These are phyloP conservation scores for Sinelater perroti DNA, from an alignment of 2,888 invertebrate species.

Conservation along the genomic window DNA sequence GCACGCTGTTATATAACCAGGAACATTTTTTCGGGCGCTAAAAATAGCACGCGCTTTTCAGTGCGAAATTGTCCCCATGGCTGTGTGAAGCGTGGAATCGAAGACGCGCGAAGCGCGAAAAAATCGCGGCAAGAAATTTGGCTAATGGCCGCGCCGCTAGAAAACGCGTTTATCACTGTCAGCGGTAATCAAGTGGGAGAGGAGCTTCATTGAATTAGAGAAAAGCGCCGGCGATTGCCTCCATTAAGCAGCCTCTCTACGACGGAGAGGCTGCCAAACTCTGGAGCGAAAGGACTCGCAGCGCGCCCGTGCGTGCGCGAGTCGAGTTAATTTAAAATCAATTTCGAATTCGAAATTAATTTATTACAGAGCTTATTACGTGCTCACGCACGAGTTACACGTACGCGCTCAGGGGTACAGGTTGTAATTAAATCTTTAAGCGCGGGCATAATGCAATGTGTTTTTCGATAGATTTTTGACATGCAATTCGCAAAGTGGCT, in stretches of 20 bases:
- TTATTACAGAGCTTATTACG: slow-evolving; percentile 15
- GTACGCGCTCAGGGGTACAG: slow-evolving; percentile 25
- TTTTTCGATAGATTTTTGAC: slow-evolving; percentile 28
- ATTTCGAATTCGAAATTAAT: slow-evolving; percentile 26
- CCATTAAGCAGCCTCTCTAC: too few species aligned
- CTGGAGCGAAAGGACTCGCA: too few species aligned
- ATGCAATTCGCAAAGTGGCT: slow-evolving; percentile 29
- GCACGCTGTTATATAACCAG: slow-evolving; percentile 6
- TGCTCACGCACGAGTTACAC: slow-evolving; percentile 17
- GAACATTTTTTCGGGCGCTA: too few species aligned
- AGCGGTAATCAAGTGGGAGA: too few species aligned
- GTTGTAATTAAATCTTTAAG: slow-evolving; percentile 31
- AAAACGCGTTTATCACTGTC: too few species aligned
- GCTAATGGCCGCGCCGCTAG: too few species aligned
- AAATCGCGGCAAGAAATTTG: too few species aligned
- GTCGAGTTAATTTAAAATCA: slow-evolving; percentile 26
- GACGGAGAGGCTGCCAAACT: too few species aligned
- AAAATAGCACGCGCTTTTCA: slow-evolving; percentile 9
- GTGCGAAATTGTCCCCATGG: not conserved
- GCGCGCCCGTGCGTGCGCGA: not conserved
- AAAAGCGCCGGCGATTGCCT: too few species aligned
- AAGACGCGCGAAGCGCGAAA: too few species aligned
- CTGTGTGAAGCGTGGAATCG: slow-evolving; percentile 1
- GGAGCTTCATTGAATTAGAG: too few species aligned
- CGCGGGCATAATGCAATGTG: slow-evolving; percentile 25